Percentiles rank a stretch among this genome's conserved stretches.
Conservation (phyloP, 2,797 vertebrate species). For the Bufotes viridis region DNA sequence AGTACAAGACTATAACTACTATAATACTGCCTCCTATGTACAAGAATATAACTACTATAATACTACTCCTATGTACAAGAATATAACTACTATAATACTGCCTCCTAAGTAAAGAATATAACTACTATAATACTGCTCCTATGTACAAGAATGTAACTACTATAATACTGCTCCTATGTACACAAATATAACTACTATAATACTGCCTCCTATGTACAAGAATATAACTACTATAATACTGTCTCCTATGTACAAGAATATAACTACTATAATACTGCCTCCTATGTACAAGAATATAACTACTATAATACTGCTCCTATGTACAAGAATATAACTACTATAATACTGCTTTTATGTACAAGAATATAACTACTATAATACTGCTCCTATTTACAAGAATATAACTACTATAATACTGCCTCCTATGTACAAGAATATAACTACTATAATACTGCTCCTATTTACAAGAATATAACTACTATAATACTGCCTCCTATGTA, state of each 20-base stretch:
- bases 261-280: background rate
- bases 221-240: conserved; percentile 2
- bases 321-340: too few species aligned
- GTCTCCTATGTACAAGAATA: background rate
- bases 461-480: conserved; percentile 1
- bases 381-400: background rate
- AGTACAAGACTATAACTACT: conserved; percentile 10
- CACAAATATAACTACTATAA: background rate
- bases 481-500: conserved; percentile 1
- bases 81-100: conserved; percentile 7
- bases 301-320: background rate
- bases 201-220: background rate
- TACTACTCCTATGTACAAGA: background rate
- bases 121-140: conserved; percentile 1
- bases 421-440: conserved; percentile 3
- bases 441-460: conserved; percentile 2
- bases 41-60: conserved; percentile 13
- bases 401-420: background rate
- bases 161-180: background rate
- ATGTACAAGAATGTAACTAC: background rate
- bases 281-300: background rate
- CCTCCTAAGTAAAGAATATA: background rate
- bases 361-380: too few species aligned
- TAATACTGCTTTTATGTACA: too few species aligned
- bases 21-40: conserved; percentile 1